Conservation (phyloP, 1,140 invertebrate species). For the Drosophila kikkawai region DNA sequence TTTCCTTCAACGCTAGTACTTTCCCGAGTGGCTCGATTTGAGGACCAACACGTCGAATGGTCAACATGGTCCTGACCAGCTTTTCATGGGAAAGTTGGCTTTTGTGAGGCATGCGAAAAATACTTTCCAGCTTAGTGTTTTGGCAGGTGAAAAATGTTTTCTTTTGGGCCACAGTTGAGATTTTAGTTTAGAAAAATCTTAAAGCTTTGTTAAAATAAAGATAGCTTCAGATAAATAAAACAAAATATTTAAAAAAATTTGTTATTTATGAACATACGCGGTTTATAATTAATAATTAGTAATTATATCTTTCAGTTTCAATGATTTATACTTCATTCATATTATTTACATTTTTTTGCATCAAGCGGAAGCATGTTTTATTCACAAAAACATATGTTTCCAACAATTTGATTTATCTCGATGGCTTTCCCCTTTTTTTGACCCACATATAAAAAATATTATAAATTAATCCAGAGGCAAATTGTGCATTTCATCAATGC, state of each 20-base stretch:
- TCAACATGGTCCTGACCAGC: background rate
- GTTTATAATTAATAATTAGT: background rate
- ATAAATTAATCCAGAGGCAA: constrained; percentile 28
- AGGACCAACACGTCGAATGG: constrained; percentile 44
- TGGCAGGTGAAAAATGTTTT: background rate
- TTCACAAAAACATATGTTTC: constrained; percentile 11
- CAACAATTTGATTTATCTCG: constrained; percentile 13
- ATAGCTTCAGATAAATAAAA: background rate
- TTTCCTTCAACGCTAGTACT: background rate
- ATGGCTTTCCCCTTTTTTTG: background rate
- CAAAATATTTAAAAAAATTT: no score
- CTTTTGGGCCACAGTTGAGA: background rate
- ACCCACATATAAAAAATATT: constrained; percentile 6
- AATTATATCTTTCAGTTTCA: background rate
- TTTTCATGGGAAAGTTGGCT: constrained; percentile 14
- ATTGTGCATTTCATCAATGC: constrained; percentile 22
- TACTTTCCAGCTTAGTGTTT: constrained; percentile 8
- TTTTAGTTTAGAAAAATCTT: background rate
- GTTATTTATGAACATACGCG: background rate
- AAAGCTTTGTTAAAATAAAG: no score
- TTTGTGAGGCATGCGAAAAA: constrained; percentile 15
- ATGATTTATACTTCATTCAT: background rate
- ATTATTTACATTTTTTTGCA: background rate
- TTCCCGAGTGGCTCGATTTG: constrained; percentile 50
- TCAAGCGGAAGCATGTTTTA: background rate